Evolutionary conservation across 1,140 invertebrate genomes (phyloP).

Genomic region (Physella acuta): DNA sequence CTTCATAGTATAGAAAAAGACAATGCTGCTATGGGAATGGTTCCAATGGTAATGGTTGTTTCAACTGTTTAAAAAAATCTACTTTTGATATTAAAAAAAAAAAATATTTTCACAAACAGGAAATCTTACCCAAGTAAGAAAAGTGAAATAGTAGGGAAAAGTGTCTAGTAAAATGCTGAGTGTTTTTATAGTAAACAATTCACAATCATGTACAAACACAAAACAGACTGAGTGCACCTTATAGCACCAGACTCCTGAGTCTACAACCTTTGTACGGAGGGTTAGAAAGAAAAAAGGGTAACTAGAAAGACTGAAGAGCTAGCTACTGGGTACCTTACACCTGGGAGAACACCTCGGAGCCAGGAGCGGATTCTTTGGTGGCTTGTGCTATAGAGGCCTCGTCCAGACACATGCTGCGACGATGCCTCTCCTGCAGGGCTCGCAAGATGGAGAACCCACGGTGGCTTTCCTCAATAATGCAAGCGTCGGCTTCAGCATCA

Average conservation of each 20-base stretch:
- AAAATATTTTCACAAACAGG: too few species aligned
- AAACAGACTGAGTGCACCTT: background rate
- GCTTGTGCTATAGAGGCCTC: background rate
- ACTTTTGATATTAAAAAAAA: too few species aligned
- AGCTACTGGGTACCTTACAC: conserved; percentile 1
- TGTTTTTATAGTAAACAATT: too few species aligned
- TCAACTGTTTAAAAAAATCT: too few species aligned
- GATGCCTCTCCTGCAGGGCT: conserved; percentile 21
- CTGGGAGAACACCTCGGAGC: conserved; percentile 2
- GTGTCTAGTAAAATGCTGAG: too few species aligned
- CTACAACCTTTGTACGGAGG: background rate
- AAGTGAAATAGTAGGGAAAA: background rate
- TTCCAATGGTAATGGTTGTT: too few species aligned
- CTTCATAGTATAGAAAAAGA: too few species aligned
- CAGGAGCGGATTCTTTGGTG: background rate
- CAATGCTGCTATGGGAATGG: too few species aligned
- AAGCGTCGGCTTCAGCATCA: conserved; percentile 14
- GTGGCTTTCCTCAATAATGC: conserved; percentile 19
- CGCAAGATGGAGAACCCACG: conserved; percentile 19
- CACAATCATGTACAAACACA: background rate
- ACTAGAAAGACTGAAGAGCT: background rate
- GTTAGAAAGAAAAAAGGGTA: background rate
- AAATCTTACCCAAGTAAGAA: background rate
- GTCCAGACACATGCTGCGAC: conserved; percentile 22
- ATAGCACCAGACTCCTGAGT: background rate